Evolutionary conservation across 2,888 invertebrate species (phyloP), one percentile per base, ranked within the genome.

Genomic region (Lithodes maja): DNA sequence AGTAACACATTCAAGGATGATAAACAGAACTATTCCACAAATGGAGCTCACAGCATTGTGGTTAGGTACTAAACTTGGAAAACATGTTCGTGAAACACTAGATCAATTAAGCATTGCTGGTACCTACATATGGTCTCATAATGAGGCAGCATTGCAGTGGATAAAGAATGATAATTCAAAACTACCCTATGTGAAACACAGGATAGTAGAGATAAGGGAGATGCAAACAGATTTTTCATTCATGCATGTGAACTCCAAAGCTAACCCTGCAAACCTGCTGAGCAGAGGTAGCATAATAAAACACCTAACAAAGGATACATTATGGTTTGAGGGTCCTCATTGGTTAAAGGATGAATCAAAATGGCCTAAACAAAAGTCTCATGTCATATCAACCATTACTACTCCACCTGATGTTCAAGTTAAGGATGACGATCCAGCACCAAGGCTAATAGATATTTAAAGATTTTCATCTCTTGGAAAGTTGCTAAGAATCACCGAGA

Each of bases 141-240:
- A 54, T n/a, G 80, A 80, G 15, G 80, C 33, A n/a, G 80, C 80
- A 2, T 80, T 80, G 33, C 80, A 80, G 55, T 80, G 80, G 53
- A 33, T 80, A 3, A 80, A 54, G 15, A 80, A 80, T 80, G 33
- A 80, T 61, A 54, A 54, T 2, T 55, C 55, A 7, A 80, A 80
- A n/a, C 1, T 80, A 53, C 80, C 80, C 15, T 80, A 80, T n/a
- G 80, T 80, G 2, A 54, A 33, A 5, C 52, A 80, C 61, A 52
- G 80, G 3, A 54, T 80, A 1, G 55, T 5, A 3, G 61, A 80
- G 17, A 80, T 80, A 1, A 2, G 54, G 1, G 80, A 80, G 9
- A 9, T 9, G 2, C 17, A 61, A 3, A 9, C 1, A 55, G 54
- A 54, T 7, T 80, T 54, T 80, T 5, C 52, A 2, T 80, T 80